Percentiles rank a stretch among this genome's conserved stretches.
These are phyloP conservation scores for Haliclona indistincta DNA, from an alignment of 37 sponge, comb jelly and placozoan species.

Conservation along the genomic window DNA sequence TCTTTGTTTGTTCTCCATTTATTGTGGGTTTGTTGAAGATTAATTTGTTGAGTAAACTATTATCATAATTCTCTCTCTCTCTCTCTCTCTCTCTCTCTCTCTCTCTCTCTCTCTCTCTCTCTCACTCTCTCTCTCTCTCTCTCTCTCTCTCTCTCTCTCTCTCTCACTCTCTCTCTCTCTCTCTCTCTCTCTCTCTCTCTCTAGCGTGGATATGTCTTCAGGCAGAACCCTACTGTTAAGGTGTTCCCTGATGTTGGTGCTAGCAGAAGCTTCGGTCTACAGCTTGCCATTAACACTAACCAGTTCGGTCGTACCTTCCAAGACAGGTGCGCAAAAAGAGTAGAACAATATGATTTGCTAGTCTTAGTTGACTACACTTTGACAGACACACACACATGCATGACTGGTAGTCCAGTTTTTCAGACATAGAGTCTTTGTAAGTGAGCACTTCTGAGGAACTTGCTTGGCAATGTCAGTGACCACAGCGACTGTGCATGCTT, in stretches of 20 bases:
- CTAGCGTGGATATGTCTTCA: conserved; percentile 89
- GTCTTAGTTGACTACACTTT: neutral
- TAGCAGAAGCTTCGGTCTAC: conserved; percentile 56
- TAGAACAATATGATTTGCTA: conserved; percentile 6
- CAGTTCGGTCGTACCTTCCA: conserved; percentile 99
- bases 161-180: conserved; percentile 26
- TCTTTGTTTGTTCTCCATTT: neutral
- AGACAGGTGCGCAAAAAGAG: conserved; percentile 55
- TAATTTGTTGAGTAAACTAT: too few relatives aligned
- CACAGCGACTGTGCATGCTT: too few relatives aligned
- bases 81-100: too few relatives aligned
- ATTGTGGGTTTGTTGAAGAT: neutral
- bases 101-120: neutral
- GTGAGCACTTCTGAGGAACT: too few relatives aligned
- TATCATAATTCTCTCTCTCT: too few relatives aligned
- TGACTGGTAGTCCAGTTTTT: too few relatives aligned
- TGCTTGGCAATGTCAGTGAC: too few relatives aligned
- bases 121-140: conserved; percentile 47
- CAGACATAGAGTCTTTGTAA: too few relatives aligned
- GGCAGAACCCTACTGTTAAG: conserved; percentile 92
- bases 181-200: conserved; percentile 7
- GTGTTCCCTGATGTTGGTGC: conserved; percentile 42
- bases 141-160: conserved; percentile 56
- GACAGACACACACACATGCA: neutral
- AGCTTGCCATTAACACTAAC: conserved; percentile 95